Base-by-base conservation (phyloP, 2,797 vertebrate genomes). In the Mallotus villosus region DNA sequence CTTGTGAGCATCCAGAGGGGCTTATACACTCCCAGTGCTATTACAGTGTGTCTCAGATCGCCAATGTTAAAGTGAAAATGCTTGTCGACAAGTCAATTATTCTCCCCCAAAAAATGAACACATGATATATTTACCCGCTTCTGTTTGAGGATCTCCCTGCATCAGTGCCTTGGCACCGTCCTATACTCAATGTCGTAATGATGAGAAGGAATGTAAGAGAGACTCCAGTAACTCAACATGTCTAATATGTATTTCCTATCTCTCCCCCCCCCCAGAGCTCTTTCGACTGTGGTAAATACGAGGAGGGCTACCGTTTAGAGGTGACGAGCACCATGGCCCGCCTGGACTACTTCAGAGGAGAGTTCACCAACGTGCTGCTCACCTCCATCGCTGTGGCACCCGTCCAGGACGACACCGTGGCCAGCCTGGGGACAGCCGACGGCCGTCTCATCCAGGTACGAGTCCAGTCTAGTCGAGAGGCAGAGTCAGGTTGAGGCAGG, bases 401-500 rank as follows among this genome's bases (percentile, higher is more conserved):
- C 0, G 93, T 96, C 75, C 92, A 92, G 0, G 91, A 94, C 51
- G 94, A 95, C 17, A 95, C 96, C 0, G 90, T 99, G 70, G 97
- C 95, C 9, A 97, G 95, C 71, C 91, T 99, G 16, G 97, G 97
- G 59, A 98, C 96, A 0, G 92, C 92, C 0, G 95, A 93, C 29
- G 97, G 97, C 1, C 94, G 95, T 27, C 95, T 97, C 85, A 94
- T 99, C 75, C 97, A 99, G 96, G 97, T 99, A 88, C 72, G 17
- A 17, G 27, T 55, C 34, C 1, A 25, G 64, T 12, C 12, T 7
- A 17, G 27, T 25, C 6, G 5, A 19, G 60, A 17, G 27, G 14
- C 32, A n/a, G n/a, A n/a, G n/a, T 34, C 32, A 34, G 32, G 7
- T 34, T 34, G 32, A 34, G 32, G 32, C 32, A 34, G 32, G 46